Conservation (phyloP, 1,140 invertebrate species). For the Drosophila sucinea region DNA sequence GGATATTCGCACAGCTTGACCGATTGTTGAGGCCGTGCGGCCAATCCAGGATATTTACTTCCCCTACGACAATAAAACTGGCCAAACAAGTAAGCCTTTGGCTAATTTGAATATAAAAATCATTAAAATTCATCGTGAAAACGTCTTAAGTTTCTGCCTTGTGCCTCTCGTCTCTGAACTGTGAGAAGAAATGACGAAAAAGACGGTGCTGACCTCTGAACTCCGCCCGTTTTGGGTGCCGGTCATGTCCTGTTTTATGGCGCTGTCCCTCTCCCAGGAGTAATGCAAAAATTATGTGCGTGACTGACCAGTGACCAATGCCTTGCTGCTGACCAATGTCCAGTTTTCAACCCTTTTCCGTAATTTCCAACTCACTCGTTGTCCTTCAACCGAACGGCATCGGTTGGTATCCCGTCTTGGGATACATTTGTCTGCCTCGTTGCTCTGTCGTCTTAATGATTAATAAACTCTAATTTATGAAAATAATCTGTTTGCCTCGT, state of each 20-base stretch:
- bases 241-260: constrained; percentile 22
- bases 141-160: constrained; percentile 76
- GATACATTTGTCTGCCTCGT: constrained; percentile 27
- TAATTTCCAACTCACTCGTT: constrained; percentile 46
- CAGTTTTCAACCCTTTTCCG: constrained; percentile 57
- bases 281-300: constrained; percentile 70
- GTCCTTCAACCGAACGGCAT: constrained; percentile 61
- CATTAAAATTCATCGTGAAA: constrained; percentile 79
- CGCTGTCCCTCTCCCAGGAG: constrained; percentile 40
- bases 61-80: constrained; percentile 44
- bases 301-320: constrained; percentile 66
- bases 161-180: constrained; percentile 34
- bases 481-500: constrained; percentile 75
- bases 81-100: constrained; percentile 55
- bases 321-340: constrained; percentile 69
- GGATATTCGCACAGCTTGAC: constrained; percentile 58
- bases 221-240: constrained; percentile 62
- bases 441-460: constrained; percentile 74
- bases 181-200: constrained; percentile 78
- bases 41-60: constrained; percentile 58
- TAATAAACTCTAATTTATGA: constrained; percentile 82
- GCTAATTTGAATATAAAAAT: constrained; percentile 80
- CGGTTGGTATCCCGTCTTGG: constrained; percentile 20
- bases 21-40: constrained; percentile 23
- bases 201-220: constrained; percentile 81